Evolutionary conservation across 2,113 vertebrate genomes (phyloP), one percentile per base, ranked within the genome.

Genomic region (Prionailurus bengalensis): DNA sequence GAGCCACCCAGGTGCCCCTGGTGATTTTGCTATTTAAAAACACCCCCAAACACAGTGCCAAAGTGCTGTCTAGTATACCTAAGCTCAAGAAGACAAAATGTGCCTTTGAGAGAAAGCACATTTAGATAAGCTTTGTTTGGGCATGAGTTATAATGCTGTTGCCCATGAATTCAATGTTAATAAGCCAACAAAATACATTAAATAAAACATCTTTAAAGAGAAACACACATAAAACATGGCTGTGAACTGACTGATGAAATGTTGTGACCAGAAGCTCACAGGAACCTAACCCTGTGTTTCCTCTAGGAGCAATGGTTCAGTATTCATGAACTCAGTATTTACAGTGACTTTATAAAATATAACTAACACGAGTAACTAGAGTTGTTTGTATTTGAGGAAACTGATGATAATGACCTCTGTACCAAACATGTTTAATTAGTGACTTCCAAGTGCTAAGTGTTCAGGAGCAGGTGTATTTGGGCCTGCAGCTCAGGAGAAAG

Each of bases 11-110:
- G 58, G 21, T 23, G 58, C 8, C 58, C 58, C 58, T 92, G 19
- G 23, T 82, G 25, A 87, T 65, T 95, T 80, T 95, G 42, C 55
- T 76, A 31, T 63, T 89, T 93, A 70, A 71, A 93, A 95, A 42
- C 15, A 66, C 15, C 53, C 58, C 76, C 10, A 33, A 61, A n/a
- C 65, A 58, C 7, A 70, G 16, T 31, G 61, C 39, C 21, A 31
- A 88, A 66, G 70, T 93, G 36, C 3, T 87, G 12, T 61, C 36
- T 33, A 39, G 13, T 58, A 10, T 58, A 94, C 42, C 70, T 53
- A 82, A 89, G 17, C 29, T 94, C 58, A 73, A 39, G 33, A 97
- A 91, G 36, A 39, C n/a, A 88, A 45, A 33, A 55, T 65, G 19
- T 53, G 70, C 66, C 17, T 91, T 83, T 83, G 2, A 31, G 81